Percentiles rank a stretch among this genome's conserved stretches.
Conservation (phyloP, 1,140 invertebrate species). For the Myzus persicae region DNA sequence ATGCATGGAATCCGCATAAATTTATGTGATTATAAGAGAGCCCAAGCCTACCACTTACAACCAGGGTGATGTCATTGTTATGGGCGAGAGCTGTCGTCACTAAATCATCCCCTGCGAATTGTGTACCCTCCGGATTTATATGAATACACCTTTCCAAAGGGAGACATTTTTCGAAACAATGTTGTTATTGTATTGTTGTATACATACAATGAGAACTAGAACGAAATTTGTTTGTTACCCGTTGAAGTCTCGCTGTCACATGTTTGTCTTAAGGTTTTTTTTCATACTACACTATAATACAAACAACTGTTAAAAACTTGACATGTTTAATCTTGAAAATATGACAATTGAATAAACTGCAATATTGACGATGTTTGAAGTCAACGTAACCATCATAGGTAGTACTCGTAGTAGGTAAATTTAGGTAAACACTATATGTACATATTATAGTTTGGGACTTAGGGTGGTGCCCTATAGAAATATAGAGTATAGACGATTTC, state of each 20-base stretch:
- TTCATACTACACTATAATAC: neutral
- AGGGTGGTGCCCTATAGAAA: neutral
- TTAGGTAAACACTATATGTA: neutral
- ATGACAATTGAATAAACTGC: neutral
- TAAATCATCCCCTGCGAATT: slow-evolving; percentile 54
- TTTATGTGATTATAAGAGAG: slow-evolving; percentile 50
- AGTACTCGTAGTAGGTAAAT: neutral
- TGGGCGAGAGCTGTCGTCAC: slow-evolving; percentile 49
- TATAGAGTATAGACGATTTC: neutral
- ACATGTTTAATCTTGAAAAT: slow-evolving; percentile 1
- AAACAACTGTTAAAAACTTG: neutral
- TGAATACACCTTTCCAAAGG: slow-evolving; percentile 11
- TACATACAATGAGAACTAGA: slow-evolving; percentile 42
- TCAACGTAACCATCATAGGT: neutral
- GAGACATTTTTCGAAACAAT: slow-evolving; percentile 42
- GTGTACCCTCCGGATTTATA: slow-evolving; percentile 19
- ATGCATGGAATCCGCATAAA: neutral
- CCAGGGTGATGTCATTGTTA: slow-evolving; percentile 39
- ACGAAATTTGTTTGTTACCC: slow-evolving; percentile 51
- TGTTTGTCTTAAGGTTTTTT: slow-evolving; percentile 44
- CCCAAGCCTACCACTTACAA: slow-evolving; percentile 35
- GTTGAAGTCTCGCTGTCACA: slow-evolving; percentile 47
- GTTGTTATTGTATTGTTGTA: slow-evolving; percentile 35
- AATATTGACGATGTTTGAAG: neutral
- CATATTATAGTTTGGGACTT: neutral